phyloP scores from a whole-genome alignment of 2,888 invertebrate species.

The Homarus gammarus region DNA sequence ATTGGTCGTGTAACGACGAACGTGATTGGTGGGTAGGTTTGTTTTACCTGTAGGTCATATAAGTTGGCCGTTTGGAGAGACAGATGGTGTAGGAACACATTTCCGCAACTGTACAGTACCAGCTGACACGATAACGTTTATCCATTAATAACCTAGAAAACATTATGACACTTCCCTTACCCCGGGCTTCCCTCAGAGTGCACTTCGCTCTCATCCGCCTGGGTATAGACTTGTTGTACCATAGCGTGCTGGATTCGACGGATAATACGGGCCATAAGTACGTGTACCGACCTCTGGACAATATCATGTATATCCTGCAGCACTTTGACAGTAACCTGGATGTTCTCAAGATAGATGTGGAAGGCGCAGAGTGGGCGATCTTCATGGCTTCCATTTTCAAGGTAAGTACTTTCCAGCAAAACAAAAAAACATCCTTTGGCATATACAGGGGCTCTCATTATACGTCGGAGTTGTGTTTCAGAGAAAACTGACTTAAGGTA shows the following conservation, averaged over 20 bases:
- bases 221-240: slow-evolving; percentile 8
- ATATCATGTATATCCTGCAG: slow-evolving; percentile 50
- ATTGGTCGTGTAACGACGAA: too few relatives aligned
- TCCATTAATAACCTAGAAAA: too few relatives aligned
- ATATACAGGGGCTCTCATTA: background rate
- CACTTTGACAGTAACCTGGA: slow-evolving; percentile 42
- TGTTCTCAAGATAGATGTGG: slow-evolving; percentile 64
- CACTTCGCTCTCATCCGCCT: slow-evolving; percentile 52
- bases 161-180: too few relatives aligned
- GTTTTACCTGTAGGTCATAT: too few relatives aligned
- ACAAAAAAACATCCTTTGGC: too few relatives aligned
- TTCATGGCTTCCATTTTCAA: slow-evolving; percentile 56
- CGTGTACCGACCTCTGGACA: slow-evolving; percentile 64
- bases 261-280: slow-evolving; percentile 25
- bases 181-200: slow-evolving; percentile 35
- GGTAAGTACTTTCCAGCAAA: slow-evolving; percentile 28
- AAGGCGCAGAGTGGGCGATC: slow-evolving; percentile 58
- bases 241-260: slow-evolving; percentile 21
- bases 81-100: too few relatives aligned
- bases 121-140: too few relatives aligned
- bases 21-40: too few relatives aligned
- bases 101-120: too few relatives aligned
- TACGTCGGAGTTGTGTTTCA: background rate
- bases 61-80: too few relatives aligned
- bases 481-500: too few relatives aligned